Percentiles rank a stretch among this genome's conserved stretches.
These are phyloP conservation scores for Ectemnius continuus DNA, from an alignment of 2,888 invertebrate species.

Conservation along the genomic window DNA sequence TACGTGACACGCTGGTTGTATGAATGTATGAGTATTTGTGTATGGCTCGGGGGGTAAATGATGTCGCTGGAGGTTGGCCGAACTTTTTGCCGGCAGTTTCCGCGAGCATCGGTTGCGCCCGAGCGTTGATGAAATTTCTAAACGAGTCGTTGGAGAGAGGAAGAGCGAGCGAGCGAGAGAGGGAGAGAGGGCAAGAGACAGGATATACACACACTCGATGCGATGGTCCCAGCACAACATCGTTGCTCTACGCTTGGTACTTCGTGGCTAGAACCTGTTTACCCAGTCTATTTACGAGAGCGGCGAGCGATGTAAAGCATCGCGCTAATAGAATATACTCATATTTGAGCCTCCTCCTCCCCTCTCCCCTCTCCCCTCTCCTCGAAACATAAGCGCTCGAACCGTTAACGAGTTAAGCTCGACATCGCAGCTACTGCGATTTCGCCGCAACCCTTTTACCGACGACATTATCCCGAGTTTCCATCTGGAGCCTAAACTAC, in stretches of 20 bases:
- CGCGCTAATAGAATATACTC: slow-evolving; percentile 67
- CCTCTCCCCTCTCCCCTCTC: no score
- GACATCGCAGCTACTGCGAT: slow-evolving; percentile 55
- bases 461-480: slow-evolving; percentile 31
- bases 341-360: slow-evolving; percentile 38
- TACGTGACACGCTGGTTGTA: no score
- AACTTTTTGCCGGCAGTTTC: slow-evolving; percentile 36
- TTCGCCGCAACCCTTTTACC: slow-evolving; percentile 15
- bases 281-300: slow-evolving; percentile 59
- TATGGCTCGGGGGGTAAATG: no score
- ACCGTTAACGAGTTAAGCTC: slow-evolving; percentile 53
- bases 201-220: no score
- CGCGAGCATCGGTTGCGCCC: slow-evolving; percentile 35
- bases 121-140: slow-evolving; percentile 56
- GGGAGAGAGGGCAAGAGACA: no score
- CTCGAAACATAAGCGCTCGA: slow-evolving; percentile 55
- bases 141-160: slow-evolving; percentile 27
- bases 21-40: no score
- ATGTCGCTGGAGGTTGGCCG: slow-evolving; percentile 18
- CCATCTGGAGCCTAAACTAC: slow-evolving; percentile 18
- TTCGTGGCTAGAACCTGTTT: slow-evolving; percentile 53
- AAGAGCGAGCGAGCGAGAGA: no score
- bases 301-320: slow-evolving; percentile 59
- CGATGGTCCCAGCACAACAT: slow-evolving; percentile 4
- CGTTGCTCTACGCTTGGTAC: slow-evolving; percentile 8